Percentiles rank a stretch among this genome's conserved stretches.
These are phyloP conservation scores for Gibbula magus DNA, from an alignment of 2,888 invertebrate genomes.

Conservation along the genomic window DNA sequence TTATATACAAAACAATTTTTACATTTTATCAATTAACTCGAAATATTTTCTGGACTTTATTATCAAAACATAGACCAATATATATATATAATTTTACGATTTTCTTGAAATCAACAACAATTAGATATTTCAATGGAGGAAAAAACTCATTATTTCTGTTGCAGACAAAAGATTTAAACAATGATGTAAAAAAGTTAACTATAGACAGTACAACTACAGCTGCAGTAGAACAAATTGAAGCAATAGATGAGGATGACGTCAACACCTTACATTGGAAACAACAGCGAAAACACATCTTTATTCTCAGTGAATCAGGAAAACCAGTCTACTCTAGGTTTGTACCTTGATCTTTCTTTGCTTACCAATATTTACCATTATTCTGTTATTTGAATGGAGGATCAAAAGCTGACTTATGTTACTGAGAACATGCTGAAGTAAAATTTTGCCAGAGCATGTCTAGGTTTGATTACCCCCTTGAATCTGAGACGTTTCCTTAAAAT, in stretches of 20 bases:
- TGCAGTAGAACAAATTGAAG: slow-evolving; percentile 27
- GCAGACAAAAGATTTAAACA: slow-evolving; percentile 30
- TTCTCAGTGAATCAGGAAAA: slow-evolving; percentile 95
- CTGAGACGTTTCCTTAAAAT: too few relatives aligned
- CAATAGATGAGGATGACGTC: slow-evolving; percentile 66
- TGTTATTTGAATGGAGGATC: not conserved
- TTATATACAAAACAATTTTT: too few relatives aligned
- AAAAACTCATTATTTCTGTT: not conserved
- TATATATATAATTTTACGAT: too few relatives aligned
- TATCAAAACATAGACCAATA: too few relatives aligned
- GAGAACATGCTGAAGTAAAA: too few relatives aligned
- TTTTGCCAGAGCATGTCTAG: too few relatives aligned
- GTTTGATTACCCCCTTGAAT: too few relatives aligned
- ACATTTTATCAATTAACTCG: too few relatives aligned
- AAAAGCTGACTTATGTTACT: not conserved
- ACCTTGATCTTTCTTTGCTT: not conserved
- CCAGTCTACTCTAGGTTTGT: slow-evolving; percentile 92
- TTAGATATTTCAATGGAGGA: too few relatives aligned
- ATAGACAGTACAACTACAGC: slow-evolving; percentile 36
- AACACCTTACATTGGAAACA: slow-evolving; percentile 82
- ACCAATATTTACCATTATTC: not conserved
- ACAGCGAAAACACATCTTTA: slow-evolving; percentile 93
- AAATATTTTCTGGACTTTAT: too few relatives aligned
- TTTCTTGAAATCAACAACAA: too few relatives aligned
- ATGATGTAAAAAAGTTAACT: not conserved